phyloP scores from a whole-genome alignment of 2,888 invertebrate species.

The Eilema caniola region DNA sequence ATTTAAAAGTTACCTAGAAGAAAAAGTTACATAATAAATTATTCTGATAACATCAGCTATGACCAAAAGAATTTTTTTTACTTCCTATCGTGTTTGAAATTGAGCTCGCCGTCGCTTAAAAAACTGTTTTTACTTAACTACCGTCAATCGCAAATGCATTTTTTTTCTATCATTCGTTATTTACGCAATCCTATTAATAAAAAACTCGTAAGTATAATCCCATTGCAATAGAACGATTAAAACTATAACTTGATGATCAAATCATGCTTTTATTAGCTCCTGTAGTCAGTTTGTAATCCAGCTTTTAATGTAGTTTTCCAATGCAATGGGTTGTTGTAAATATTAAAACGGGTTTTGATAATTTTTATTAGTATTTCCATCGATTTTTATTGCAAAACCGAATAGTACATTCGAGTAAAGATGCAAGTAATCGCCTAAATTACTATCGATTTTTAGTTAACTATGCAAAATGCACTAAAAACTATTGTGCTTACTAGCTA shows the following conservation, averaged over 20 bases:
- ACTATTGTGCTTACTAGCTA: no score
- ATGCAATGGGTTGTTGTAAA: neutral
- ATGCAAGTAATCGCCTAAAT: neutral
- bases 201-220: slow-evolving; percentile 65
- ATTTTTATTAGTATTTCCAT: neutral
- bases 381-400: neutral
- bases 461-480: no score
- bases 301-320: neutral
- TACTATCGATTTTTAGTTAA: neutral
- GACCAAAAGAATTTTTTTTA: neutral
- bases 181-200: slow-evolving; percentile 47
- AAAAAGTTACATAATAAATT: neutral
- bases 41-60: neutral
- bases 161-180: slow-evolving; percentile 38
- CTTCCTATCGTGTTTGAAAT: neutral
- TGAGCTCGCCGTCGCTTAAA: slow-evolving; percentile 34
- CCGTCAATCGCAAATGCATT: slow-evolving; percentile 57
- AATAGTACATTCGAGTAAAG: neutral
- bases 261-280: slow-evolving; percentile 18
- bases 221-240: slow-evolving; percentile 55
- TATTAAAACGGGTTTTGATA: neutral
- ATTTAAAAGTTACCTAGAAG: no score
- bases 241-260: slow-evolving; percentile 46
- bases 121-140: slow-evolving; percentile 32
- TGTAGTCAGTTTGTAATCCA: slow-evolving; percentile 8